Evolutionary conservation across 2,888 invertebrate genomes (phyloP).

Genomic region (Junonia oenone): DNA sequence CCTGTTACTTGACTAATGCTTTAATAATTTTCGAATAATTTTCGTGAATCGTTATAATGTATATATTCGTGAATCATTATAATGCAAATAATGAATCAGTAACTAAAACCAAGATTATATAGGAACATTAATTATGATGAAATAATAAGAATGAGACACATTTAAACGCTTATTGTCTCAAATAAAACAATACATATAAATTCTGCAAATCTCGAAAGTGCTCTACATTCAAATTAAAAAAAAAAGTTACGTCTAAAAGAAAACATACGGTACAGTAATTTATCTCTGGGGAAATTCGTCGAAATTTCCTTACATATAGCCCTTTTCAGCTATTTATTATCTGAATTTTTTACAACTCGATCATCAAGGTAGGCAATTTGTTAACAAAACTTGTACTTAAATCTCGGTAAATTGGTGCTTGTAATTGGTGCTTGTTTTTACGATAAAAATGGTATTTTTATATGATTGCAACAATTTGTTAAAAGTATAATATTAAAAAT

Average conservation of each 20-base stretch:
- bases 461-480: background rate
- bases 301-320: slow-evolving; percentile 37
- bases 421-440: background rate
- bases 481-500: too few relatives aligned
- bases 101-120: too few relatives aligned
- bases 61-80: too few relatives aligned
- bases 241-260: slow-evolving; percentile 7
- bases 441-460: background rate
- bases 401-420: background rate
- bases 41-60: too few relatives aligned
- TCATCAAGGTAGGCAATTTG: background rate
- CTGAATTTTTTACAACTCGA: slow-evolving; percentile 1
- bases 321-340: slow-evolving; percentile 32
- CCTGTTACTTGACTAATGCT: too few relatives aligned
- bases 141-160: too few relatives aligned
- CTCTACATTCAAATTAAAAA: background rate
- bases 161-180: too few relatives aligned
- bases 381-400: background rate
- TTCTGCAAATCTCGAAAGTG: background rate
- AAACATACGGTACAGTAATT: slow-evolving; percentile 47
- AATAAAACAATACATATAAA: too few relatives aligned
- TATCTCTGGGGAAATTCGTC: slow-evolving; percentile 53
- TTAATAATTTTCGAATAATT: too few relatives aligned
- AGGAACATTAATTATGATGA: too few relatives aligned
- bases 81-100: too few relatives aligned